Evolutionary conservation across 2,113 vertebrate genomes (phyloP).

Genomic region (Myanophis thanlyinensis): DNA sequence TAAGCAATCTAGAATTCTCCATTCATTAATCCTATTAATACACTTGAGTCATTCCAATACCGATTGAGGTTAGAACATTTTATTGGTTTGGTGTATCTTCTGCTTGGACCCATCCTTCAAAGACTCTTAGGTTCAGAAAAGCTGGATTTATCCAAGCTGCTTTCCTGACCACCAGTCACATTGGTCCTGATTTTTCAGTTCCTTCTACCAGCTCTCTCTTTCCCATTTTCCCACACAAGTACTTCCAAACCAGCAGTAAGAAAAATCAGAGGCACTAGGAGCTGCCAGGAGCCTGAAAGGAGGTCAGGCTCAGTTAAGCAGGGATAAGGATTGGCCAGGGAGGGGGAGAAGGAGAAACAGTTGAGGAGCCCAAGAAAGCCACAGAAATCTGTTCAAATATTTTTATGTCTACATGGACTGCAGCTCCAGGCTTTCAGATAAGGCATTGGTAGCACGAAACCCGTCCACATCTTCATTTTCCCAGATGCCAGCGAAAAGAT

Average conservation of each 20-base stretch:
- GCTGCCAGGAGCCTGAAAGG: constrained; percentile 60
- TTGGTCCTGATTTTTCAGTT: neutral
- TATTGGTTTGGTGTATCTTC: neutral
- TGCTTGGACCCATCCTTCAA: neutral
- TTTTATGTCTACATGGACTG: neutral
- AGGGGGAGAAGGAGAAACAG: constrained; percentile 12
- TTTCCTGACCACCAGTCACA: fast-evolving
- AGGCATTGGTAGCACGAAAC: too few species aligned
- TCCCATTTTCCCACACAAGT: fast-evolving
- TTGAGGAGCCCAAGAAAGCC: neutral
- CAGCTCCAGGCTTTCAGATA: neutral
- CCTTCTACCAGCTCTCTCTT: neutral
- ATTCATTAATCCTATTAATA: neutral
- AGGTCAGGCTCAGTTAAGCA: constrained; percentile 63
- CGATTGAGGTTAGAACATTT: neutral
- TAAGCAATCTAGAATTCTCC: neutral
- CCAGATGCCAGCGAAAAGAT: neutral
- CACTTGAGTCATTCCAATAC: neutral
- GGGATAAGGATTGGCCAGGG: constrained; percentile 55
- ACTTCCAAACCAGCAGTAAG: neutral
- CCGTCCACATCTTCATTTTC: neutral
- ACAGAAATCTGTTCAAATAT: neutral
- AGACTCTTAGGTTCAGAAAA: neutral
- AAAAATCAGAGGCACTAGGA: constrained; percentile 17
- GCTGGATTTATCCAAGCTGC: neutral